A percentile compares a stretch with the other conserved stretches of the same genome.
These are phyloP conservation scores for Eilema griseolum DNA, from an alignment of 2,888 invertebrate genomes.

Conservation along the genomic window DNA sequence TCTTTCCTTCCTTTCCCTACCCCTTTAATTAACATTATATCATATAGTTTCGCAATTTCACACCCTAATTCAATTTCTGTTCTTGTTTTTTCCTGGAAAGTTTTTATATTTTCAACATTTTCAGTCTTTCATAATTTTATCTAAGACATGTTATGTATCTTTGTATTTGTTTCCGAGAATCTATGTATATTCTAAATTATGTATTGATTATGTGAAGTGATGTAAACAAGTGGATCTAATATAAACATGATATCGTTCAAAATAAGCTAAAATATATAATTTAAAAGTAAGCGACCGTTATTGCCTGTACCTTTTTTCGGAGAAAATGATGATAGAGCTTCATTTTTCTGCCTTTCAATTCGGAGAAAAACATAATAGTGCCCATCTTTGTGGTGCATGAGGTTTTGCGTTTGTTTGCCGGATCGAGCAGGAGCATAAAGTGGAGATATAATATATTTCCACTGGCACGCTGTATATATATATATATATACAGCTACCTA, in stretches of 20 bases:
- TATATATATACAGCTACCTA: no score
- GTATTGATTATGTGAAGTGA: not conserved
- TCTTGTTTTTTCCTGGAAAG: not conserved
- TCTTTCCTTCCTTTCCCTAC: not conserved
- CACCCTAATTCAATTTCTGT: not conserved
- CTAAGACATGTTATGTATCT: not conserved
- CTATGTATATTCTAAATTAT: not conserved
- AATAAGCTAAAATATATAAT: not conserved
- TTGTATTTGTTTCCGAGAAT: not conserved
- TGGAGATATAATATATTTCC: no score
- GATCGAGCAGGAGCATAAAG: not conserved
- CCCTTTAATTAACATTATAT: not conserved
- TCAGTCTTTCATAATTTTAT: not conserved
- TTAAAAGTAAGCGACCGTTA: not conserved
- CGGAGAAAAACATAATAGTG: not conserved
- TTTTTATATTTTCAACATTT: not conserved
- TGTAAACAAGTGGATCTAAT: not conserved
- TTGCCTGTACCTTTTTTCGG: not conserved
- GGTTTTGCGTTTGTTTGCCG: not conserved
- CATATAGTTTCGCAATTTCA: not conserved
- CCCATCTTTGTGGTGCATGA: not conserved
- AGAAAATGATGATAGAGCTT: no score
- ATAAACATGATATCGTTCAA: not conserved
- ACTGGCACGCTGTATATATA: no score
- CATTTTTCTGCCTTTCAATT: no score